Evolutionary conservation across 2,888 invertebrate genomes (phyloP).

Genomic region (Mythimna impura): DNA sequence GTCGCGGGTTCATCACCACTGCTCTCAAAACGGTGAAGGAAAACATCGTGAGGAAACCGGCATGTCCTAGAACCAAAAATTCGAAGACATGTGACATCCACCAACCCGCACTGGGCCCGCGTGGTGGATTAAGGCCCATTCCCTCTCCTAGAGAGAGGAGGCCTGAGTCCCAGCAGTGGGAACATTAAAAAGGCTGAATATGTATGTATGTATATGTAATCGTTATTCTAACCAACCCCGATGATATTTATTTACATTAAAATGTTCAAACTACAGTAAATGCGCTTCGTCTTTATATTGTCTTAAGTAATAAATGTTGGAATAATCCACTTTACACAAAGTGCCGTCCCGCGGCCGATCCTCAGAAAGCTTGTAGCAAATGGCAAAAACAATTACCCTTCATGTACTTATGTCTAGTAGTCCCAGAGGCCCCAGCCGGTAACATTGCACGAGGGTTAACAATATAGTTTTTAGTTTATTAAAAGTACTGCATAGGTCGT

Average conservation of each 20-base stretch:
- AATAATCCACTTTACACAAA: slow-evolving; percentile 42
- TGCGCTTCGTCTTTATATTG: slow-evolving; percentile 12
- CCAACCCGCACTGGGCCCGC: too few relatives aligned
- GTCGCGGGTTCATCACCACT: too few relatives aligned
- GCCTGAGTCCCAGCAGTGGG: too few relatives aligned
- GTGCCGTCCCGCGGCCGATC: slow-evolving; percentile 6
- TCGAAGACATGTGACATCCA: too few relatives aligned
- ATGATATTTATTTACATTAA: background rate
- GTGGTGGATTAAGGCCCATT: too few relatives aligned
- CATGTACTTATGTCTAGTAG: slow-evolving; percentile 4
- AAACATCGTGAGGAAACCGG: too few relatives aligned
- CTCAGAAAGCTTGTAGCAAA: slow-evolving; percentile 24
- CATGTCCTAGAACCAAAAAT: too few relatives aligned
- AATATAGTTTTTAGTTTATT: slow-evolving; percentile 23
- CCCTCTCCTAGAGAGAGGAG: too few relatives aligned
- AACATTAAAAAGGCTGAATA: too few relatives aligned
- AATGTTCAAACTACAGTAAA: slow-evolving; percentile 2
- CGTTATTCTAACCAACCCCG: too few relatives aligned
- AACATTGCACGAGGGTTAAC: slow-evolving; percentile 10
- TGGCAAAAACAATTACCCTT: slow-evolving; percentile 33
- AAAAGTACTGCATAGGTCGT: slow-evolving; percentile 2
- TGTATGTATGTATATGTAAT: too few relatives aligned
- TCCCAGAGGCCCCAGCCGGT: background rate
- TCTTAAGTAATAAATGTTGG: slow-evolving; percentile 33
- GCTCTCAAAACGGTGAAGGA: too few relatives aligned